Percentiles rank a stretch among this genome's conserved stretches.
Conservation (phyloP, 2,113 vertebrate species). For the Callospermophilus lateralis region DNA sequence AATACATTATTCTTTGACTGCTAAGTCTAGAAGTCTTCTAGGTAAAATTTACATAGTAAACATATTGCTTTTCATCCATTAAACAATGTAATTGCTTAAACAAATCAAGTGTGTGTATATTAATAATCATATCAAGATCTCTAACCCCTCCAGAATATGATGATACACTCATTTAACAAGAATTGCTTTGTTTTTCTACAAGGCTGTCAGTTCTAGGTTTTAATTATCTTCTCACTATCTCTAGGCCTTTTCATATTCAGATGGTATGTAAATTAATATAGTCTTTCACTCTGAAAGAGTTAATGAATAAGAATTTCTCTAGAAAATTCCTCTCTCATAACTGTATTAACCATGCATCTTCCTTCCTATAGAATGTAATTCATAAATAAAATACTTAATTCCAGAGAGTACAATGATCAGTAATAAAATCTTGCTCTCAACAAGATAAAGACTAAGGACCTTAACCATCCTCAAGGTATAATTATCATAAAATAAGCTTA, state of each 20-base stretch:
- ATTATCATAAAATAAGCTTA: constrained; percentile 3
- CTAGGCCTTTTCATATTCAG: constrained; percentile 70
- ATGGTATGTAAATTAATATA: constrained; percentile 67
- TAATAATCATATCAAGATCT: constrained; percentile 77
- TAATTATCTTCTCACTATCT: constrained; percentile 71
- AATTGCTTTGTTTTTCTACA: constrained; percentile 66
- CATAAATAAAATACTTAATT: constrained; percentile 47
- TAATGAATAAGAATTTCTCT: constrained; percentile 58
- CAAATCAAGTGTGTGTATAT: constrained; percentile 65
- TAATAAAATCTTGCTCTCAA: not conserved
- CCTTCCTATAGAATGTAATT: not conserved
- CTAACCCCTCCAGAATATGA: constrained; percentile 61
- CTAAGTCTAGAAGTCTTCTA: constrained; percentile 17
- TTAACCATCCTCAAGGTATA: not conserved
- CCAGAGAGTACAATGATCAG: not conserved
- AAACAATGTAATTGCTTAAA: constrained; percentile 61
- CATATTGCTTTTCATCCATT: constrained; percentile 36
- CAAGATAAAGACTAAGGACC: constrained; percentile 19
- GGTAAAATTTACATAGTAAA: constrained; percentile 65
- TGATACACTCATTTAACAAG: constrained; percentile 73
- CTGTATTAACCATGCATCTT: constrained; percentile 36
- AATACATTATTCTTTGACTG: constrained; percentile 22
- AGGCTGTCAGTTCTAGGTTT: constrained; percentile 67
- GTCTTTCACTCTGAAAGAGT: constrained; percentile 70
- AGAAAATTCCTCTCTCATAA: constrained; percentile 14